A percentile compares a stretch with the other conserved stretches of the same genome.
Evolutionary conservation across 2,888 invertebrate genomes (phyloP).

Genomic region (Sinohyriopsis cumingii): DNA sequence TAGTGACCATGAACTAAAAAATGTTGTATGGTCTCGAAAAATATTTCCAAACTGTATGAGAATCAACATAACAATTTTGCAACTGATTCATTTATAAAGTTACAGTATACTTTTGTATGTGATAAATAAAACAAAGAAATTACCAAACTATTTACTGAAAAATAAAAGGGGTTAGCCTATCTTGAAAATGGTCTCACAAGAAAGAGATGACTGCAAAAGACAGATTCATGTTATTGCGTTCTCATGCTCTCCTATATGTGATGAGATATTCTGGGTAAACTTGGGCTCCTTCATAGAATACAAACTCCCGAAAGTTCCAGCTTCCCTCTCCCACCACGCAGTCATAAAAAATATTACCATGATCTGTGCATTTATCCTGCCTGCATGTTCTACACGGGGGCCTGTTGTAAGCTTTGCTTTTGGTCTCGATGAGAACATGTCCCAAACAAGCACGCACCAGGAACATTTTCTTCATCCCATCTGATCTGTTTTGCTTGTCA

Average conservation of each 20-base stretch:
- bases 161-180: no score
- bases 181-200: no score
- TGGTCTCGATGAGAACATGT: slow-evolving; percentile 23
- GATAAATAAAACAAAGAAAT: no score
- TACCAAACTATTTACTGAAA: no score
- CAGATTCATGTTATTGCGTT: no score
- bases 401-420: slow-evolving; percentile 18
- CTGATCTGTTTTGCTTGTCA: slow-evolving; percentile 22
- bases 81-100: no score
- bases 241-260: slow-evolving; percentile 26
- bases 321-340: slow-evolving; percentile 41
- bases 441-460: slow-evolving; percentile 41
- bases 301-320: slow-evolving; percentile 54
- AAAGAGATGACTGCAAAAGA: no score
- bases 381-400: slow-evolving; percentile 37
- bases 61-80: no score
- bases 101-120: no score
- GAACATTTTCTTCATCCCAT: slow-evolving; percentile 39
- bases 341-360: slow-evolving; percentile 30
- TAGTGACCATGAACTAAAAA: no score
- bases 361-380: slow-evolving; percentile 34
- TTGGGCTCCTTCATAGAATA: slow-evolving; percentile 44
- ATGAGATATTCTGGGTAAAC: slow-evolving; percentile 55
- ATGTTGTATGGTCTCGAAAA: no score
- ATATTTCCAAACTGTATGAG: no score